Base-by-base conservation (phyloP, 2,113 vertebrate species). In the Oriolus oriolus region DNA sequence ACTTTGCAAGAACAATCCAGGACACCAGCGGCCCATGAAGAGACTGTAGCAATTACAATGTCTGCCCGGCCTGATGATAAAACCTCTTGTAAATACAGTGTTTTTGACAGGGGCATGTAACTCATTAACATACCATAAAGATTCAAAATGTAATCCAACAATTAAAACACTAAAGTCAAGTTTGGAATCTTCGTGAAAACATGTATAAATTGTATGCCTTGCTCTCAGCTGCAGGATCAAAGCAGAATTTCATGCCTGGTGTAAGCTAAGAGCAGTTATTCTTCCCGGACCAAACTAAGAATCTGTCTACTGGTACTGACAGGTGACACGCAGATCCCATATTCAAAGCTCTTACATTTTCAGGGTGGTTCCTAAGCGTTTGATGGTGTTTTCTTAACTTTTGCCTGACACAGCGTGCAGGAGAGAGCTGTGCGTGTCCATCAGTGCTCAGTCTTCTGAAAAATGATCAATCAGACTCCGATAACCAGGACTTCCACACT, bases 41-140 rank as follows among this genome's bases (percentile, higher is more conserved):
- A 53, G 26, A 33, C n/a, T 24, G 19, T 2, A 76, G 30, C 14
- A 81, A 35, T 27, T 27, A 35, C 33, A 63, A 6, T 13, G 9
- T 31, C 52, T 52, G 27, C 4, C 0, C 0, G 0, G 45, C 7
- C 33, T 52, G 37, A 42, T 28, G 41, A 37, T 4, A 2, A 89
- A 64, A 54, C 5, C 33, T 50, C 42, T 70, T 70, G 60, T 28
- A 74, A 70, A 75, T 23, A 42, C 3, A 26, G 11, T 2, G 1
- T 5, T 79, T 70, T 60, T 35, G 53, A 57, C 44, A 71, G 2
- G 18, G 39, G 9, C 21, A 42, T 61, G 65, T 60, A 79, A 50
- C 13, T 44, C 3, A 1, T 17, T 31, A 41, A 68, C 19, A n/a
- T 12, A 42, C 12, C 16, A 9, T 21, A 37, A 82, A 59, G 23